Evolutionary conservation across 2,888 invertebrate genomes (phyloP).

Genomic region (Ichneumon xanthorius): DNA sequence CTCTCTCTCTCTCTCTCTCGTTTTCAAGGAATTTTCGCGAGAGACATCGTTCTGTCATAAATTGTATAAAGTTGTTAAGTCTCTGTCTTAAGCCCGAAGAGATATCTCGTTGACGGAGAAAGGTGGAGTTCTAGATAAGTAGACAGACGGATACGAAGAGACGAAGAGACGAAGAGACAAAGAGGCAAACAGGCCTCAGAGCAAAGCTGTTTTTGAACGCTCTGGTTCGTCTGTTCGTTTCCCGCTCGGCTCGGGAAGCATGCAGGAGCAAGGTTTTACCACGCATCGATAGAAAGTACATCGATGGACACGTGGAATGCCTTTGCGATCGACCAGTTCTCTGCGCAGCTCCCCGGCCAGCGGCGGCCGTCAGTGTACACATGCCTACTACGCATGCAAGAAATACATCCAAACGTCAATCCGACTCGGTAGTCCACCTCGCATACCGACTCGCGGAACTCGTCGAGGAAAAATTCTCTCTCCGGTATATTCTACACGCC

Average conservation of each 20-base stretch:
- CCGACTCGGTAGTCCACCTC: slow-evolving; percentile 4
- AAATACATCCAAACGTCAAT: neutral
- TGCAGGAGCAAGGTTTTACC: slow-evolving; percentile 47
- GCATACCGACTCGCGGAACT: slow-evolving; percentile 22
- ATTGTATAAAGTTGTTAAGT: slow-evolving; percentile 19
- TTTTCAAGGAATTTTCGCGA: slow-evolving; percentile 7
- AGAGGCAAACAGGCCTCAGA: neutral
- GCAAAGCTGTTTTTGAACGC: slow-evolving; percentile 10
- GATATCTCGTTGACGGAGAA: slow-evolving; percentile 39
- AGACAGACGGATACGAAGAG: neutral
- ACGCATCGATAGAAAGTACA: slow-evolving; percentile 51
- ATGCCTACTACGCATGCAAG: slow-evolving; percentile 16
- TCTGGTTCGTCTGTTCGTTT: slow-evolving; percentile 20
- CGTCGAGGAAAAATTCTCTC: slow-evolving; percentile 35
- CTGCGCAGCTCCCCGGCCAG: slow-evolving; percentile 19
- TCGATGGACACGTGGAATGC: slow-evolving; percentile 49
- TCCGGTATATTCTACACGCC: neutral
- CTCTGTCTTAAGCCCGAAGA: slow-evolving; percentile 17
- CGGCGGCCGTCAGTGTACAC: neutral
- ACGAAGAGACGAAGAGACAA: neutral
- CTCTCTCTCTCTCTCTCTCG: neutral
- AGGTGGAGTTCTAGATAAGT: slow-evolving; percentile 34
- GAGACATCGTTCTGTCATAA: slow-evolving; percentile 23
- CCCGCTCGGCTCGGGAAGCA: slow-evolving; percentile 20
- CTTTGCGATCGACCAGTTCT: slow-evolving; percentile 36